phyloP scores from a whole-genome alignment of 1,140 invertebrate species.

The Galleria mellonella region DNA sequence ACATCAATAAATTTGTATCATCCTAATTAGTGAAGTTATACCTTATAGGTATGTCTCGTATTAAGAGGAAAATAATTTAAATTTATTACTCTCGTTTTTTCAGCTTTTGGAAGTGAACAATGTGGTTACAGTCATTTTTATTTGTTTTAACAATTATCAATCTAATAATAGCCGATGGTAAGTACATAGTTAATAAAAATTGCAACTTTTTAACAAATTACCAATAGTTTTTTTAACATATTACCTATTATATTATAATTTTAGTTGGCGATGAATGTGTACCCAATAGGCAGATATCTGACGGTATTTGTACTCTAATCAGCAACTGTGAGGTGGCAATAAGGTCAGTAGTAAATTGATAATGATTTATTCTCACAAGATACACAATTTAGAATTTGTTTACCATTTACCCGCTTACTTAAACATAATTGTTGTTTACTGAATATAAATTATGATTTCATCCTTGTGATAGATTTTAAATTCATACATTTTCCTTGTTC shows the following conservation, averaged over 20 bases:
- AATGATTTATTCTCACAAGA: slow-evolving; percentile 12
- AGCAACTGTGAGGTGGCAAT: slow-evolving; percentile 31
- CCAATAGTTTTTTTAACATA: background rate
- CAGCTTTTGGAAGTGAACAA: background rate
- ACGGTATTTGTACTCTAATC: slow-evolving; percentile 27
- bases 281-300: slow-evolving; percentile 16
- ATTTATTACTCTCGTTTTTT: no score
- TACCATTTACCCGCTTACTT: no score
- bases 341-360: slow-evolving; percentile 26
- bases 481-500: no score
- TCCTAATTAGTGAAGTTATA: no score
- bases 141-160: background rate
- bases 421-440: no score
- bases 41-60: no score
- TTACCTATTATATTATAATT: slow-evolving; percentile 12
- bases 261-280: slow-evolving; percentile 36
- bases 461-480: no score
- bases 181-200: background rate
- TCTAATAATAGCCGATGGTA: background rate
- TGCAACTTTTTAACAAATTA: background rate
- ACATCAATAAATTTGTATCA: no score
- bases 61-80: no score
- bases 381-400: background rate
- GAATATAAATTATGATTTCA: no score
- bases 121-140: background rate